Conservation (phyloP, 23 tunicate species). For the Halocynthia roretzi region DNA sequence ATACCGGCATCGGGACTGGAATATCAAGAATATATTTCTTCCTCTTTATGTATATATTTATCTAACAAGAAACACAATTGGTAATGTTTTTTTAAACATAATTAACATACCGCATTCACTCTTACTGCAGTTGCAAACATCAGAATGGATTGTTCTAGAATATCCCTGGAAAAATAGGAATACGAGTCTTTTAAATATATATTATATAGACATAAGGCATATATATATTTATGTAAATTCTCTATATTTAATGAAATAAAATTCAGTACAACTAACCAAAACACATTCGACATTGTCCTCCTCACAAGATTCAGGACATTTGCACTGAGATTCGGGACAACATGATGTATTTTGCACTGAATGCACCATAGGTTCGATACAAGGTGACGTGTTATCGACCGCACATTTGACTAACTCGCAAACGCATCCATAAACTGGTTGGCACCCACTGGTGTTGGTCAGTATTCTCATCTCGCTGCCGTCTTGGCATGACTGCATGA, state of each 20-base stretch:
- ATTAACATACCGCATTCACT: slow-evolving; percentile 40
- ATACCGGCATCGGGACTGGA: slow-evolving; percentile 7
- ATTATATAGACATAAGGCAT: background rate
- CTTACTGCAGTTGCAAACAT: slow-evolving; percentile 39
- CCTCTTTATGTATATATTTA: too few species aligned
- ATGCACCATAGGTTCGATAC: slow-evolving; percentile 17
- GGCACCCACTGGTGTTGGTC: slow-evolving; percentile 18
- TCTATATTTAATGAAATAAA: too few species aligned
- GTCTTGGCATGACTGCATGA: slow-evolving; percentile 14
- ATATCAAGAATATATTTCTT: background rate
- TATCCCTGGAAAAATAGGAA: slow-evolving; percentile 31
- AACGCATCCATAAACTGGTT: slow-evolving; percentile 43
- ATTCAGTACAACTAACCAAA: slow-evolving; percentile 15
- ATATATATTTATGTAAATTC: too few species aligned
- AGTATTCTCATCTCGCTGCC: slow-evolving; percentile 15
- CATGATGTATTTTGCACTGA: slow-evolving; percentile 27
- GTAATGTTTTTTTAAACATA: background rate
- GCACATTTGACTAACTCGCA: slow-evolving; percentile 24
- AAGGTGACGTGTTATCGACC: background rate
- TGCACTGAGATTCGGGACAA: slow-evolving; percentile 27
- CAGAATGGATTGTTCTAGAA: slow-evolving; percentile 1
- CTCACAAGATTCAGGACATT: slow-evolving; percentile 33
- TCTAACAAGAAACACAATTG: too few species aligned
- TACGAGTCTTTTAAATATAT: background rate
- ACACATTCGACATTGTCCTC: slow-evolving; percentile 6